phyloP scores from a whole-genome alignment of 2,888 invertebrate genomes.

The Lasioglossum villosulum region DNA sequence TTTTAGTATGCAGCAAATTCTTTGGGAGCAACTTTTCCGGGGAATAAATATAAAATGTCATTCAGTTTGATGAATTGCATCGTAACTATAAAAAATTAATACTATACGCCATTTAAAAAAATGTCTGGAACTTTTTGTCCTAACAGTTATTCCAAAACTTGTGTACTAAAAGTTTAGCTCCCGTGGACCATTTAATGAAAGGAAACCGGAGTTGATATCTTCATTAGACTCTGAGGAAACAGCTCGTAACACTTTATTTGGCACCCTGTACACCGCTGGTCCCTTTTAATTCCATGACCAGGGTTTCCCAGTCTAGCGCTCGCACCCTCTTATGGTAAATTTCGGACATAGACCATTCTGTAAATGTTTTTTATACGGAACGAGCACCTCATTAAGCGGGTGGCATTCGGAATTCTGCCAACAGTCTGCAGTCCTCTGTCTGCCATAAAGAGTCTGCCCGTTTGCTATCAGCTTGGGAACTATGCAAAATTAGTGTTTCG shows the following conservation, averaged over 20 bases:
- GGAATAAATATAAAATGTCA: too few species aligned
- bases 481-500: not conserved
- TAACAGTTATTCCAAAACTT: not conserved
- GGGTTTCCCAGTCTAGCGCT: not conserved
- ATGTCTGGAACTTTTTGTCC: too few species aligned
- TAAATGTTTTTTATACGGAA: slow-evolving; percentile 4
- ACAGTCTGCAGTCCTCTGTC: not conserved
- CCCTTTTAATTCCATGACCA: not conserved
- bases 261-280: not conserved
- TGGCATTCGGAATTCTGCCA: not conserved
- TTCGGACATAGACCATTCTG: not conserved
- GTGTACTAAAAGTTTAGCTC: not conserved
- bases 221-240: not conserved
- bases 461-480: not conserved
- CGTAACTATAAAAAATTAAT: not conserved
- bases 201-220: not conserved
- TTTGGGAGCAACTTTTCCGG: too few species aligned
- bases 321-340: not conserved
- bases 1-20: too few species aligned
- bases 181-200: not conserved
- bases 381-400: slow-evolving; percentile 4
- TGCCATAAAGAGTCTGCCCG: not conserved
- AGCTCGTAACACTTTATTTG: not conserved
- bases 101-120: not conserved
- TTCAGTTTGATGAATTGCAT: too few species aligned